Conservation (phyloP, 2,113 vertebrate species). For the Chionomys nivalis region DNA sequence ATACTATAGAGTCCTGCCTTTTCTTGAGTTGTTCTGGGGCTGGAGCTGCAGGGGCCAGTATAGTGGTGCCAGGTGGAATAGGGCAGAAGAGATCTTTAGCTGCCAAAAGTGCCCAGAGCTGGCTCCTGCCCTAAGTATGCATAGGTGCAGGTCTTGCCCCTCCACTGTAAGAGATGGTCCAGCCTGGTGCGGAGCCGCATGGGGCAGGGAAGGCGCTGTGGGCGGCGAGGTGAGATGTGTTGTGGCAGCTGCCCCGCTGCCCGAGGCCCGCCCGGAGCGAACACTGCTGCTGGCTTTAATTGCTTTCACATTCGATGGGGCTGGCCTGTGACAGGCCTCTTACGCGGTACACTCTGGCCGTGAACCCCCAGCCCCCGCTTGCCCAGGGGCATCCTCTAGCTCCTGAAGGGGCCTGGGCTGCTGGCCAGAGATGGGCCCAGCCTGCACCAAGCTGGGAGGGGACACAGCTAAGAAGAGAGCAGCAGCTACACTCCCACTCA, state of each 20-base stretch:
- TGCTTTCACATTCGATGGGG: constrained; percentile 87
- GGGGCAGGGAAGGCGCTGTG: not conserved
- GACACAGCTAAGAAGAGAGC: not conserved
- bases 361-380: not conserved
- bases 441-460: not conserved
- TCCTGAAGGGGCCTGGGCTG: constrained; percentile 39
- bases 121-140: not conserved
- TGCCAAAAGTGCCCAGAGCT: not conserved
- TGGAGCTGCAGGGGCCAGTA: not conserved
- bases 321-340: constrained; percentile 82
- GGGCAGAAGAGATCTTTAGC: not conserved
- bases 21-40: not conserved
- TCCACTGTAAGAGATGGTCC: not conserved
- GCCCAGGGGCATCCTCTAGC: constrained; percentile 13
- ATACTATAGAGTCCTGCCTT: not conserved
- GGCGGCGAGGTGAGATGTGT: constrained; percentile 81
- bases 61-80: not conserved
- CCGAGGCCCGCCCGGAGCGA: constrained; percentile 88
- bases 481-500: not conserved
- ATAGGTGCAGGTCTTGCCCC: not conserved
- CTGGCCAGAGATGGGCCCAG: constrained; percentile 6
- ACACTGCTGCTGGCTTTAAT: constrained; percentile 88
- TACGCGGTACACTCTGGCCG: not conserved
- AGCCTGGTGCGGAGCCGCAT: not conserved
- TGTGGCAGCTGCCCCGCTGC: constrained; percentile 88